Evolutionary conservation across 2,113 vertebrate species (phyloP), one percentile per base, ranked within the genome.

Genomic region (Crypturellus undulatus): DNA sequence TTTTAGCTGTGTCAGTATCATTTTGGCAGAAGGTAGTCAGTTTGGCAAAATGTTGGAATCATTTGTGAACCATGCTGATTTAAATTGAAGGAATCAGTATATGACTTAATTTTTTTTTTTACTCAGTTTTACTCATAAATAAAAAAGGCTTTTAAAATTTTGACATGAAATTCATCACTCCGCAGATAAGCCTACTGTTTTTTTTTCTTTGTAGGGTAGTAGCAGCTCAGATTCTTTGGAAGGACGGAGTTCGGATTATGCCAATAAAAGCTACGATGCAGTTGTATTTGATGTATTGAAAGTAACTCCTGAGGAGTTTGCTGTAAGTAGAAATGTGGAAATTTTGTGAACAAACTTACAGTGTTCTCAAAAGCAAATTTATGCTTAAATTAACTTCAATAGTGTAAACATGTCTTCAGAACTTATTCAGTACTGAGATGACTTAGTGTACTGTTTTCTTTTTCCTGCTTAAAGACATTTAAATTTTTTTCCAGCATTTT

Each of bases 221-320:
- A 99, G 99, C 98, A 99, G 99, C 97, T 99, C 99, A 45, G 99
- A 99, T 93, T 99, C 99, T 96, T 96, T 99, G 98, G 99, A 99
- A 93, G 99, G 98, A 82, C 98, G 97, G 89, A 98, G 98, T 95
- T 98, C 98, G 52, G 99, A 99, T 97, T 99, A 98, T 78, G 98
- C 99, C 92, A 98, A 97, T 96, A 99, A 99, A 97, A 99, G 99
- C 97, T 99, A 99, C 1, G 99, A 99, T 30, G 99, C 99, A 1
- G 99, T 99, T 38, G 98, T 99, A 90, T 99, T 99, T 69, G 99
- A 99, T 30, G 99, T 99, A 76, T 98, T 99, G 94, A 99, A 99
- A 98, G 99, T 99, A 96, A 99, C 99, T 63, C 99, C 99, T 2
- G 99, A 99, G 97, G 99, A 99, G 96, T 99, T 99, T 96, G 99